phyloP scores from a whole-genome alignment of 2,797 vertebrate species.

The Hipposideros larvatus region DNA sequence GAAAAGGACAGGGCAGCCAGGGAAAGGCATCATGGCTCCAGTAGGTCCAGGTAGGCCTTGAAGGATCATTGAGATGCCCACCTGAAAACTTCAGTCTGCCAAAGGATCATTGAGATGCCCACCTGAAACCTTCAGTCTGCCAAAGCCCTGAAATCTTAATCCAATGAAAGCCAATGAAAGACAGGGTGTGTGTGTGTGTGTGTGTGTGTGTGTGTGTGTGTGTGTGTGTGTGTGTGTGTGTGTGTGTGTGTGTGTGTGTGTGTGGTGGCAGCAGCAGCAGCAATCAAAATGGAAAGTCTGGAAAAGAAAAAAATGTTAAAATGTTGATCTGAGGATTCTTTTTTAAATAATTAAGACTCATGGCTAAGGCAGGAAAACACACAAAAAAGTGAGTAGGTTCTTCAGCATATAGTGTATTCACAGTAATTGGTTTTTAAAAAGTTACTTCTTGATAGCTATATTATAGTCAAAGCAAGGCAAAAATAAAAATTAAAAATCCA shows the following conservation, averaged over 20 bases:
- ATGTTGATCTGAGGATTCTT: conserved; percentile 38
- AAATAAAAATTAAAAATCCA: conserved; percentile 8
- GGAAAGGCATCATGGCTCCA: not conserved
- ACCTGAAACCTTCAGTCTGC: conserved; percentile 36
- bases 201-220: too few relatives aligned
- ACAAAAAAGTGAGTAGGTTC: not conserved
- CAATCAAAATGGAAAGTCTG: conserved; percentile 51
- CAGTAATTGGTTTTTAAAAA: not conserved
- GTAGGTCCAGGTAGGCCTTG: not conserved
- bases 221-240: too few relatives aligned
- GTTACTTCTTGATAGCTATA: conserved; percentile 21
- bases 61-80: not conserved
- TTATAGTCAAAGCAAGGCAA: conserved; percentile 8
- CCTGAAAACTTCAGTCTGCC: conserved; percentile 39
- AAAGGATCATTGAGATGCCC: not conserved
- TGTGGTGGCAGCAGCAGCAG: too few relatives aligned
- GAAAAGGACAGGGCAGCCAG: not conserved
- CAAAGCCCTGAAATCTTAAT: not conserved
- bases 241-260: not conserved
- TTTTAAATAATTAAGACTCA: conserved; percentile 55
- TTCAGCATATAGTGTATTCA: not conserved
- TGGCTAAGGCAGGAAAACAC: not conserved
- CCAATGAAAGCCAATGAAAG: not conserved
- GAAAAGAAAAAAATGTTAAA: conserved; percentile 13
- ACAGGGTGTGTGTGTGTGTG: not conserved